Percentiles rank a stretch among this genome's conserved stretches.
Conservation (phyloP, 2,888 invertebrate genomes). For the Nemotelus nigrinus region DNA sequence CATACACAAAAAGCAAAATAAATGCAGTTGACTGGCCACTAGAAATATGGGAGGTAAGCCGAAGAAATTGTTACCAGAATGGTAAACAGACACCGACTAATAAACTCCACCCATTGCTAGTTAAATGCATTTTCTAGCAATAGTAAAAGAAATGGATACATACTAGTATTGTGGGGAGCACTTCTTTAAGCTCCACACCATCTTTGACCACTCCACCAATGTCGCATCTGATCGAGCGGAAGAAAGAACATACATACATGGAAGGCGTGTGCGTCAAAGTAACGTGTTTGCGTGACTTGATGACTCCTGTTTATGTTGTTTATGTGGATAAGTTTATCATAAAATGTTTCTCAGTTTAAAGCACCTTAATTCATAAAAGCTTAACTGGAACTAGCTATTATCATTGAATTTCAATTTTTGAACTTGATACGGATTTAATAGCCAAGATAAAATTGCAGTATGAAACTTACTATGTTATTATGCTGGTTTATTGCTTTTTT, state of each 20-base stretch:
- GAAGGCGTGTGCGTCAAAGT: conserved; percentile 50
- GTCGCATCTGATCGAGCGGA: not conserved
- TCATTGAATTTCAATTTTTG: no score
- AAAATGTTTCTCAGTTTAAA: no score
- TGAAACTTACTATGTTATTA: no score
- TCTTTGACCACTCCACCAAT: conserved; percentile 14
- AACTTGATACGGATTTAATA: no score
- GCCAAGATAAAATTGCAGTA: no score
- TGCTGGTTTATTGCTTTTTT: no score
- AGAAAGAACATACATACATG: conserved; percentile 24
- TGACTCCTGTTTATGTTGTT: conserved; percentile 48
- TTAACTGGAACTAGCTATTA: no score
- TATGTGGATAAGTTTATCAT: no score
- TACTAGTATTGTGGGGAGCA: conserved; percentile 20
- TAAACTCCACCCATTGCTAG: conserved; percentile 48
- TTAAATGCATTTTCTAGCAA: conserved; percentile 27
- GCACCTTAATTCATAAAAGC: no score
- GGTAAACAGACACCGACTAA: conserved; percentile 43
- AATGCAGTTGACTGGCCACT: no score
- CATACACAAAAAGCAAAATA: no score
- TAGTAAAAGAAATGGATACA: not conserved
- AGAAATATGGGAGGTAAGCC: not conserved
- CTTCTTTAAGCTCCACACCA: not conserved
- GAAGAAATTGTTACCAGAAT: not conserved
- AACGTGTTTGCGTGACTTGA: conserved; percentile 51